Percentiles rank a stretch among this genome's conserved stretches.
These are phyloP conservation scores for Pseudomyrmex concolor DNA, from an alignment of 1,140 invertebrate genomes.

Conservation along the genomic window DNA sequence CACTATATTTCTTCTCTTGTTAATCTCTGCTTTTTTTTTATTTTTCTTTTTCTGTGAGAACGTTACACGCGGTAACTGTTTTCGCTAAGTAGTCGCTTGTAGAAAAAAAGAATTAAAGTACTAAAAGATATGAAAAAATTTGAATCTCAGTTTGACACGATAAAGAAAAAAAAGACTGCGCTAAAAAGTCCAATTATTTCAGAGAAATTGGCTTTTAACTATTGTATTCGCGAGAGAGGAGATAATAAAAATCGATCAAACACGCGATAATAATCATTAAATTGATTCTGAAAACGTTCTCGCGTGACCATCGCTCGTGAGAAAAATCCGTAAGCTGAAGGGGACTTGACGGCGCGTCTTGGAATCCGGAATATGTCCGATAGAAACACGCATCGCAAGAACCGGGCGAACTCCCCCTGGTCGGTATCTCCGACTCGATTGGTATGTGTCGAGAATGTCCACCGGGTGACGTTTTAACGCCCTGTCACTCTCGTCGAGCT, in stretches of 20 bases:
- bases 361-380: constrained; percentile 74
- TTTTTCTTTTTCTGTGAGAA: not conserved
- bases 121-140: not conserved
- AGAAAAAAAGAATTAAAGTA: not conserved
- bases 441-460: constrained; percentile 80
- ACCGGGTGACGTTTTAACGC: constrained; percentile 78
- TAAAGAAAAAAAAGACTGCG: not conserved
- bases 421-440: constrained; percentile 68
- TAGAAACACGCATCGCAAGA: constrained; percentile 57
- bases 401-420: constrained; percentile 49
- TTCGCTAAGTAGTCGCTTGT: not conserved
- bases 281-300: constrained; percentile 30
- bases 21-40: not conserved
- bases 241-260: not conserved
- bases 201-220: not conserved
- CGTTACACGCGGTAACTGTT: constrained; percentile 3
- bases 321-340: constrained; percentile 37
- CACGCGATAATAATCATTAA: not conserved
- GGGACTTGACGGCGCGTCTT: constrained; percentile 67
- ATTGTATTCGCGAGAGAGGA: not conserved
- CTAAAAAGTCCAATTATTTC: not conserved
- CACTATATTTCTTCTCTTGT: constrained; percentile 52
- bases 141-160: not conserved
- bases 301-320: constrained; percentile 39
- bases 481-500: constrained; percentile 74